Evolutionary conservation across 2,113 vertebrate genomes (phyloP).

Genomic region (Guaruba guarouba): DNA sequence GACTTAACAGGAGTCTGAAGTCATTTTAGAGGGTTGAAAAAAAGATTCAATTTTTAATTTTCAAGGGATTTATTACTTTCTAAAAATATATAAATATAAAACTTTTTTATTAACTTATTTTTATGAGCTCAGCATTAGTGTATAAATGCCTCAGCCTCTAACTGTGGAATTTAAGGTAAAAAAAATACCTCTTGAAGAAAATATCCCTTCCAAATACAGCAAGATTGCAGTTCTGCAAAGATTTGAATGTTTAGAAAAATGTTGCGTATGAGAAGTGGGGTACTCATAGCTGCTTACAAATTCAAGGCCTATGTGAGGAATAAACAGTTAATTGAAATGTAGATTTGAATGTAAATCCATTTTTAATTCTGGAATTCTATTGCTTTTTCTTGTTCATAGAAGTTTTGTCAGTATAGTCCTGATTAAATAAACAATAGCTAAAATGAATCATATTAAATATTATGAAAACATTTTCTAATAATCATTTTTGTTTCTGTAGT

Average conservation of each 20-base stretch:
- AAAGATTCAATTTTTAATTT: neutral
- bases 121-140: neutral
- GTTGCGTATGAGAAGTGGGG: neutral
- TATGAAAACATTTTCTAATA: neutral
- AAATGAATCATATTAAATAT: neutral
- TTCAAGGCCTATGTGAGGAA: neutral
- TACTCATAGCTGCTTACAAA: neutral
- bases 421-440: neutral
- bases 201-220: neutral
- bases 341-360: neutral
- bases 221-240: neutral
- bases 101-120: neutral
- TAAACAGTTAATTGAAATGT: neutral
- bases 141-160: neutral
- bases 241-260: neutral
- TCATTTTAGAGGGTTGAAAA: neutral
- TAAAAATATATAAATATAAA: neutral
- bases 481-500: neutral
- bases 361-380: neutral
- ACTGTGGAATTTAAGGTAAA: neutral
- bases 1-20: neutral
- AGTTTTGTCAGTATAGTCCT: neutral
- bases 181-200: neutral
- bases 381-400: neutral
- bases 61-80: neutral